Conservation (phyloP, 2,113 vertebrate species). For the Glaucomys volans region DNA sequence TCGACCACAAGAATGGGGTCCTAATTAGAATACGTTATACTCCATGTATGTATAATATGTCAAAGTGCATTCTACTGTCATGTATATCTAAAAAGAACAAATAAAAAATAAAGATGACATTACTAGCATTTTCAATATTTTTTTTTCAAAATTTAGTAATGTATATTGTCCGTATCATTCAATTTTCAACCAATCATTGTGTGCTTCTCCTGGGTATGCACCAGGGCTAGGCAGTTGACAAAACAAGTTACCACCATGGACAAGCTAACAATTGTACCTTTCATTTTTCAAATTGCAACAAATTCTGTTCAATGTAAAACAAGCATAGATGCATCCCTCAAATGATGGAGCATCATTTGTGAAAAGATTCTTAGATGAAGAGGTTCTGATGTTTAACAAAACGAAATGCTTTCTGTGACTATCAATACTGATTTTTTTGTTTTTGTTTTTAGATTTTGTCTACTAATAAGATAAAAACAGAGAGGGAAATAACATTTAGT, state of each 20-base stretch:
- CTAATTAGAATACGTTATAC: too few relatives aligned
- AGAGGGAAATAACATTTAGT: background rate
- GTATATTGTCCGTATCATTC: background rate
- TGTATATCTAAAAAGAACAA: too few relatives aligned
- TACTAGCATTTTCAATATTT: conserved; percentile 4
- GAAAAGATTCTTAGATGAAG: background rate
- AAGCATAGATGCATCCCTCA: background rate
- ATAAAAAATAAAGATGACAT: background rate
- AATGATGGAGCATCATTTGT: background rate
- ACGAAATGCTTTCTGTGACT: background rate
- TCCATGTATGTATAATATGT: too few relatives aligned
- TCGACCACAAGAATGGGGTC: too few relatives aligned
- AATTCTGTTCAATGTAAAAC: background rate
- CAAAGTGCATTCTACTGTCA: too few relatives aligned
- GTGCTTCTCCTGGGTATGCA: background rate
- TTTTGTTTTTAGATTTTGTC: background rate
- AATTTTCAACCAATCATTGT: background rate
- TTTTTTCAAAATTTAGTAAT: conserved; percentile 23
- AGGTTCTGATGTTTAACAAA: background rate
- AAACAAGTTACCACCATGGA: background rate
- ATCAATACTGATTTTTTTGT: background rate
- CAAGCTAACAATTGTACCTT: background rate
- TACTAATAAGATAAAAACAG: background rate
- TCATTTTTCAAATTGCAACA: conserved; percentile 25
- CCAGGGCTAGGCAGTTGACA: background rate